Evolutionary conservation across 2,888 invertebrate species (phyloP), one percentile per base, ranked within the genome.

Genomic region (Drosophila mayaguana): DNA sequence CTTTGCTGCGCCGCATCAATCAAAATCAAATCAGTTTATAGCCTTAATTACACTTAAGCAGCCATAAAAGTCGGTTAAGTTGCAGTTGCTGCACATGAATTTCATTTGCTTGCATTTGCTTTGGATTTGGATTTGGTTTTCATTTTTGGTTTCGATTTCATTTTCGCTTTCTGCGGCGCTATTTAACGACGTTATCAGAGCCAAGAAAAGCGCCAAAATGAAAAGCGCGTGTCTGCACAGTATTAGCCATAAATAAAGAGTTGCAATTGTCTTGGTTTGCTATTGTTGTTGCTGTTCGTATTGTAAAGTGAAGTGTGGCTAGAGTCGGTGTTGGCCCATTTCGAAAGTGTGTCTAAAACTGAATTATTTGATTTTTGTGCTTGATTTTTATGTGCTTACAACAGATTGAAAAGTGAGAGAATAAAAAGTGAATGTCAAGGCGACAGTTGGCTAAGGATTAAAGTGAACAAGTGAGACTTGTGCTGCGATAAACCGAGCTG

Each of bases 151-250:
- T 81, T 72, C 53, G 60, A 56, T 71, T 81, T 70, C 62, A 72
- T 78, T 80, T 85, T 82, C 83, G 82, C 83, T 81, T 82, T 74
- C 72, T 54, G 73, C 65, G 63, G 45, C 75, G 71, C 78, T 77
- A 80, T 76, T 88, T 88, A 88, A 87, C 74, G 65, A 78, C 81
- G 90, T 88, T 88, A 89, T 88, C 90, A 88, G 88, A 89, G 88
- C 90, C 61, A 63, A 71, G 70, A 75, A 72, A 72, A 64, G 42
- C 50, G 54, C 22, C 60, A 60, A 60, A 76, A 72, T 46, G 65
- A 73, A 77, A 72, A 73, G 72, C 80, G 87, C 87, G 86, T 85
- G 88, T 80, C 80, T 70, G 43, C 56, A 34, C 66, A 72, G 63
- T 73, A 85, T 88, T 83, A 86, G 56, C 82, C 72, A 75, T 70